These are phyloP conservation scores for Menidia menidia DNA, from an alignment of 2,797 vertebrate genomes.

Conservation along the genomic window DNA sequence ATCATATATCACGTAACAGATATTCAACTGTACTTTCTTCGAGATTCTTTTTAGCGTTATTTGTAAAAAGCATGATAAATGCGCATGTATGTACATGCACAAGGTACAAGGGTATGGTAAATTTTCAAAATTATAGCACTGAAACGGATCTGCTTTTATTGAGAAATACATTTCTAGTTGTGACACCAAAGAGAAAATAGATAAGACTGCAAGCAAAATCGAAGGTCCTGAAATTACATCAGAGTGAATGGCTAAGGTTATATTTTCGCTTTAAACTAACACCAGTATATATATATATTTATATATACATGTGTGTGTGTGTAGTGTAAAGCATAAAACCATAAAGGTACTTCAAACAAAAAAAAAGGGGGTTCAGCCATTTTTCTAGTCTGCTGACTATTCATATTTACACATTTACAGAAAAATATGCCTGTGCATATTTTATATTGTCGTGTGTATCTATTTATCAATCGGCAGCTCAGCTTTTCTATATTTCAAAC, in stretches of 20 bases:
- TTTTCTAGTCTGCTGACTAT: slow-evolving; percentile 43
- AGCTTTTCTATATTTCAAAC: slow-evolving; percentile 76
- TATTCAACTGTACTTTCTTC: slow-evolving; percentile 14
- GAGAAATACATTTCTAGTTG: slow-evolving; percentile 23
- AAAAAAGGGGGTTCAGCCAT: slow-evolving; percentile 14
- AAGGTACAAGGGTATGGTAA: too few species aligned
- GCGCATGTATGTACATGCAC: too few species aligned
- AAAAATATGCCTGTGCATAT: slow-evolving; percentile 14
- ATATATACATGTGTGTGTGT: too few species aligned
- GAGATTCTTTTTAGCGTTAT: slow-evolving; percentile 14
- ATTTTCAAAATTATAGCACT: slow-evolving; percentile 30
- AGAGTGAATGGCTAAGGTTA: slow-evolving; percentile 18
- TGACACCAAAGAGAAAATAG: slow-evolving; percentile 30
- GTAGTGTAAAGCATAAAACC: slow-evolving; percentile 5
- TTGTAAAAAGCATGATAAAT: slow-evolving; percentile 2
- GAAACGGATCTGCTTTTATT: slow-evolving; percentile 50
- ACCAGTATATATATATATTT: background rate
- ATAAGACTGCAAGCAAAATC: slow-evolving; percentile 29
- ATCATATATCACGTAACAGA: too few species aligned
- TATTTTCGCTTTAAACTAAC: slow-evolving; percentile 27
- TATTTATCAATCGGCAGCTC: slow-evolving; percentile 58
- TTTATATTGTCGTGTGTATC: slow-evolving; percentile 28
- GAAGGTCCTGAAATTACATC: slow-evolving; percentile 27
- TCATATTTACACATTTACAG: slow-evolving; percentile 45
- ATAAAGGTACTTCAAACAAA: slow-evolving; percentile 4